A percentile compares a stretch with the other conserved stretches of the same genome.
phyloP scores from a whole-genome alignment of 2,888 invertebrate species.

The Schizaphis graminum region DNA sequence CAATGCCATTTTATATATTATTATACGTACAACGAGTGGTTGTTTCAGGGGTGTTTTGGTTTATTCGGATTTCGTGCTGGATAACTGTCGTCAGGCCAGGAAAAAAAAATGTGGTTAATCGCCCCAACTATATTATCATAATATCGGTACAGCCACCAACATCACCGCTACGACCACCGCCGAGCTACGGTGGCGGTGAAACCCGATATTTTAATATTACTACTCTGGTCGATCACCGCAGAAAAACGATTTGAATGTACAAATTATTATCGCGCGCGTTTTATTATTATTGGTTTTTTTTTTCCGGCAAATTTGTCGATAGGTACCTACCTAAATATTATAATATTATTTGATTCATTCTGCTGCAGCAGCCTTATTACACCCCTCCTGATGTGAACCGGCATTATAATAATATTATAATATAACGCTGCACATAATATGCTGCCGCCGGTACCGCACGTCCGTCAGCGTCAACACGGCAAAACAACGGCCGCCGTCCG shows the following conservation, averaged over 20 bases:
- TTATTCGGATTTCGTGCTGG: not conserved
- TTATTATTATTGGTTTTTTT: constrained; percentile 18
- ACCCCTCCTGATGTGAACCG: not conserved
- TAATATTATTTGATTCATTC: not conserved
- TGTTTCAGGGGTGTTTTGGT: not conserved
- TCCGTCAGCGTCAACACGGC: constrained; percentile 38
- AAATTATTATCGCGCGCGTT: not conserved
- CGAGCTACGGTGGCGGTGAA: not conserved
- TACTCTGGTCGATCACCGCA: not conserved
- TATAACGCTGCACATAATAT: not conserved
- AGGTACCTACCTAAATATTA: not conserved
- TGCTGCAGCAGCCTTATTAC: not conserved
- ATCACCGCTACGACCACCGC: not conserved
- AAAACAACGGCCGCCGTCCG: constrained; percentile 16
- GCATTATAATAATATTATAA: not conserved
- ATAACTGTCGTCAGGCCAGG: not conserved
- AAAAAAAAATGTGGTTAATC: constrained; percentile 49
- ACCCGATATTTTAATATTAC: constrained; percentile 18
- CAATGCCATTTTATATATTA: not conserved
- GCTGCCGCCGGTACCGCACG: not conserved
- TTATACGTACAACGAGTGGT: not conserved
- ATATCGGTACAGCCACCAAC: not conserved
- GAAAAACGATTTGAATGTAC: not conserved
- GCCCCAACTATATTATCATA: constrained; percentile 4
- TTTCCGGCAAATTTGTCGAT: not conserved